Conservation (phyloP, 2,888 invertebrate species). For the Chrysolina americana region DNA sequence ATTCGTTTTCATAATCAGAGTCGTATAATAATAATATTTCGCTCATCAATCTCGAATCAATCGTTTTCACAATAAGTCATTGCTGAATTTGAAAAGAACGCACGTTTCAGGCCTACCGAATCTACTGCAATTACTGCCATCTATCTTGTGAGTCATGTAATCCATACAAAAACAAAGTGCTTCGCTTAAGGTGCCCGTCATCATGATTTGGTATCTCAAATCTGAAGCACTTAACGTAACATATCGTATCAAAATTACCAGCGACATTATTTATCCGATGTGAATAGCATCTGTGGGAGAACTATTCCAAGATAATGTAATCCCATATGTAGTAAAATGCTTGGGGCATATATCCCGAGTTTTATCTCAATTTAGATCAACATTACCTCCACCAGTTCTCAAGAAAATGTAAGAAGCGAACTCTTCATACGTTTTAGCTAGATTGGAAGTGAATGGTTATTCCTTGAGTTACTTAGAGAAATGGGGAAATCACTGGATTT, state of each 20-base stretch:
- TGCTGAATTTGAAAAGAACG: too few relatives aligned
- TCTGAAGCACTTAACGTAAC: neutral
- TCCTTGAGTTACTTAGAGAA: slow-evolving; percentile 27
- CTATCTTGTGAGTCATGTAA: too few relatives aligned
- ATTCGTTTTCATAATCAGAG: too few relatives aligned
- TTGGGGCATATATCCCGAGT: slow-evolving; percentile 11
- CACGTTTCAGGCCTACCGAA: too few relatives aligned
- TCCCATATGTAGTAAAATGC: slow-evolving; percentile 22
- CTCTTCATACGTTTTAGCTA: slow-evolving; percentile 33
- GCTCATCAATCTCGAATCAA: too few relatives aligned
- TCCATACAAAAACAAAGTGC: too few relatives aligned
- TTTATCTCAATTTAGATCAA: slow-evolving; percentile 26
- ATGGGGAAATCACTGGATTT: slow-evolving; percentile 27
- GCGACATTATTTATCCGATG: slow-evolving; percentile 5
- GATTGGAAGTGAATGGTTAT: slow-evolving; percentile 31
- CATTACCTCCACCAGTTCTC: slow-evolving; percentile 26
- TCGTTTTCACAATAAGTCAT: too few relatives aligned
- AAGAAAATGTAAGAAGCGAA: slow-evolving; percentile 13
- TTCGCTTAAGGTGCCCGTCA: too few relatives aligned
- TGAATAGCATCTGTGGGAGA: slow-evolving; percentile 1
- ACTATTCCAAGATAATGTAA: slow-evolving; percentile 2
- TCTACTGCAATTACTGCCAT: too few relatives aligned
- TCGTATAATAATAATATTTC: too few relatives aligned
- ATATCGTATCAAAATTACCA: neutral
- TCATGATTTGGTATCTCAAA: too few relatives aligned